phyloP scores from a whole-genome alignment of 1,140 invertebrate genomes.

The Plutomurus gul region DNA sequence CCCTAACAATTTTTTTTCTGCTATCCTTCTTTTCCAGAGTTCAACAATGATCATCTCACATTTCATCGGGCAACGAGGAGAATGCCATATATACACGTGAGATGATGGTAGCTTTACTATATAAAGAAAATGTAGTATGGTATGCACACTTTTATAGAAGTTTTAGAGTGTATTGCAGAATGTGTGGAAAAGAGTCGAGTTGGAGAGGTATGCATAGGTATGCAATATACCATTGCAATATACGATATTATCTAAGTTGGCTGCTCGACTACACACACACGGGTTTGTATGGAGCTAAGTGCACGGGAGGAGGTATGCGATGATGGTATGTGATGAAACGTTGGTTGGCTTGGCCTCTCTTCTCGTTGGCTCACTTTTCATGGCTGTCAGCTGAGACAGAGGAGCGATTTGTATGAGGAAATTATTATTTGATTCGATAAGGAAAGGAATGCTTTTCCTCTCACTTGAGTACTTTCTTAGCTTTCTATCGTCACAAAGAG shows the following conservation, averaged over 20 bases:
- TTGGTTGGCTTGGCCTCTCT: background rate
- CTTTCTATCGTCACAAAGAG: background rate
- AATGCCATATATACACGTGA: background rate
- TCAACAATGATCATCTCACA: background rate
- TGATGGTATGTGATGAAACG: conserved; percentile 1
- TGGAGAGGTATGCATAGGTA: too few relatives aligned
- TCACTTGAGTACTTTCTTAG: background rate
- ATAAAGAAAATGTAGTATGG: too few relatives aligned
- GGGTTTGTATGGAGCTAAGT: too few relatives aligned
- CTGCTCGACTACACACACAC: too few relatives aligned
- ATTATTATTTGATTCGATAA: conserved; percentile 37
- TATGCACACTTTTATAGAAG: too few relatives aligned
- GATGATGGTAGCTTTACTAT: too few relatives aligned
- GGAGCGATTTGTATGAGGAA: conserved; percentile 33
- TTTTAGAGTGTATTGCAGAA: too few relatives aligned
- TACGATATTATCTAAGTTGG: too few relatives aligned
- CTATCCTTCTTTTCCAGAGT: background rate
- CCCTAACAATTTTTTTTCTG: background rate
- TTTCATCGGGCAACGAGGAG: background rate
- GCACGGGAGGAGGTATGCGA: too few relatives aligned
- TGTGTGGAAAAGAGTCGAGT: too few relatives aligned
- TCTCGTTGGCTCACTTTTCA: conserved; percentile 28
- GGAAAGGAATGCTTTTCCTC: conserved; percentile 5
- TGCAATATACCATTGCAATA: too few relatives aligned
- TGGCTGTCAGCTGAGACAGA: conserved; percentile 22